Conservation (phyloP, 2,113 vertebrate genomes). For the Rousettus leschenaultii region DNA sequence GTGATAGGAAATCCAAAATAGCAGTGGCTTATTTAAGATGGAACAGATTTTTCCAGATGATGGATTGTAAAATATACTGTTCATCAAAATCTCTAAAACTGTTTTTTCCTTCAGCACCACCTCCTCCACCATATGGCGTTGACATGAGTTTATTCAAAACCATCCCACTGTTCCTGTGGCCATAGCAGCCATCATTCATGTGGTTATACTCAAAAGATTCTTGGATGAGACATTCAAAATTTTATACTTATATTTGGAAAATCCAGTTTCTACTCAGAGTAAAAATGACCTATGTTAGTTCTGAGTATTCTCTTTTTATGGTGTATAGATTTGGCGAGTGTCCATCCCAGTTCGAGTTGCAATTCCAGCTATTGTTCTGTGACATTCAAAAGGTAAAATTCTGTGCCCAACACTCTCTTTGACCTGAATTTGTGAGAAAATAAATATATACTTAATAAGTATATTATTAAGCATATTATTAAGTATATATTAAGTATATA, state of each 20-base stretch:
- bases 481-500: too few relatives aligned
- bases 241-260: not conserved
- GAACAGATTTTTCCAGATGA: not conserved
- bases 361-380: not conserved
- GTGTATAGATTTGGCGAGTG: not conserved
- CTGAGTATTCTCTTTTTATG: not conserved
- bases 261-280: not conserved
- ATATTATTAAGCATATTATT: too few relatives aligned
- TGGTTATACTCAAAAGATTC: not conserved
- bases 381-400: not conserved
- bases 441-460: not conserved
- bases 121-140: not conserved
- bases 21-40: not conserved
- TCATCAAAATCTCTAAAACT: not conserved
- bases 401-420: not conserved
- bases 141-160: not conserved
- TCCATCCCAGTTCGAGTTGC: not conserved
- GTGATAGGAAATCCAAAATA: constrained; percentile 10
- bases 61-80: not conserved
- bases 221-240: not conserved
- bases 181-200: not conserved
- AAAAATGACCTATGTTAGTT: not conserved
- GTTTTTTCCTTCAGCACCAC: not conserved
- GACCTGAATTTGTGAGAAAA: not conserved
- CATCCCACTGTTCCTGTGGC: not conserved